Percentiles rank a stretch among this genome's conserved stretches.
Evolutionary conservation across 1,140 invertebrate genomes (phyloP).

Genomic region (Physella acuta): DNA sequence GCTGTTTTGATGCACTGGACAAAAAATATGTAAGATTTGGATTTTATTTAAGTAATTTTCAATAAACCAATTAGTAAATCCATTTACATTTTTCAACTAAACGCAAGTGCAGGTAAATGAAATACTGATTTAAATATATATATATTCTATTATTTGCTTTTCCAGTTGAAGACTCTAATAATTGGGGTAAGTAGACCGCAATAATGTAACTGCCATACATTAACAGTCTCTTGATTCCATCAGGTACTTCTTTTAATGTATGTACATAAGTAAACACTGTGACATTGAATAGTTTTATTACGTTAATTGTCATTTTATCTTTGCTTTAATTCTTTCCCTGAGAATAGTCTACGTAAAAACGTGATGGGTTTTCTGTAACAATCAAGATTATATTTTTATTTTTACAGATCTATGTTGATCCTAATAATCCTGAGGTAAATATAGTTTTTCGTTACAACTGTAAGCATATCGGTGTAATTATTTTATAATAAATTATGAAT

Average conservation of each 20-base stretch:
- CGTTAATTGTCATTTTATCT: neutral
- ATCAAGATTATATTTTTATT: neutral
- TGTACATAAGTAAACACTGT: neutral
- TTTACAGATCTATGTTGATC: constrained; percentile 55
- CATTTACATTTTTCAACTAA: no score
- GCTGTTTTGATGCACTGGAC: constrained; percentile 63
- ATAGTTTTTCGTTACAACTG: no score
- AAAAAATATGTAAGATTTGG: constrained; percentile 63
- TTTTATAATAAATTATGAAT: no score
- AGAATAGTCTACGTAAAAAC: no score
- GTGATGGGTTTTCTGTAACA: neutral
- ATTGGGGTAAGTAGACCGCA: constrained; percentile 37
- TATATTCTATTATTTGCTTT: constrained; percentile 4
- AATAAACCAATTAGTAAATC: no score
- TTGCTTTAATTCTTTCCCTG: no score
- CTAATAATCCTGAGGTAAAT: constrained; percentile 55
- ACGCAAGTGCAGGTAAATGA: no score
- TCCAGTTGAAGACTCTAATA: constrained; percentile 35
- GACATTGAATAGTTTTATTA: neutral
- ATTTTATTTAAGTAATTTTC: no score
- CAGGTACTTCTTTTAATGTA: neutral
- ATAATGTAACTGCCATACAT: no score
- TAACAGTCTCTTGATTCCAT: no score
- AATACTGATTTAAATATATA: neutral
- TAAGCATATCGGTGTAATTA: neutral